These are phyloP conservation scores for Andrena praecox DNA, from an alignment of 2,888 invertebrate genomes.

Conservation along the genomic window DNA sequence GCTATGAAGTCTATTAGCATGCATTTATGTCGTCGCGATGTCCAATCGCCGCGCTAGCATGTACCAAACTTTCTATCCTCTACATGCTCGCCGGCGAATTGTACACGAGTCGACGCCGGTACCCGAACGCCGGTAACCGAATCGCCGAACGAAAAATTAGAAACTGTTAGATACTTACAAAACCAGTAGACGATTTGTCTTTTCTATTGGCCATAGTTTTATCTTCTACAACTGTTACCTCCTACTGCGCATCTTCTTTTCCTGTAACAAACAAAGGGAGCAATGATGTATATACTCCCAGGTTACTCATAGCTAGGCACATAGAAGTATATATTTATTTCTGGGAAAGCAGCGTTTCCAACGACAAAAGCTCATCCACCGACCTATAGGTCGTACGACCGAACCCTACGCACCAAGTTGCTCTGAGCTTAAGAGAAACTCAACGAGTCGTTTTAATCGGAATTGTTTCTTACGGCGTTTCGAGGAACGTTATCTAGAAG, in stretches of 20 bases:
- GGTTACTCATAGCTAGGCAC: background rate
- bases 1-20: conserved; percentile 2
- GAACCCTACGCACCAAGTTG: no score
- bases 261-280: conserved; percentile 27
- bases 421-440: conserved; percentile 29
- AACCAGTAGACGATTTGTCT: conserved; percentile 79
- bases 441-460: conserved; percentile 47
- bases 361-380: background rate
- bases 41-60: background rate
- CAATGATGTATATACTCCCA: background rate
- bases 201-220: conserved; percentile 80
- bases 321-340: background rate
- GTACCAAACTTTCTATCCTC: background rate
- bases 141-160: background rate
- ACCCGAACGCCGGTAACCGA: no score
- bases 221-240: conserved; percentile 64
- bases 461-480: background rate
- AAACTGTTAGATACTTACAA: conserved; percentile 76
- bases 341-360: background rate
- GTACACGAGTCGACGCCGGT: background rate
- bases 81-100: conserved; percentile 7
- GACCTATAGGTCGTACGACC: background rate
- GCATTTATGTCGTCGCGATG: background rate
- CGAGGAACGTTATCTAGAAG: background rate
- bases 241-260: conserved; percentile 60